Evolutionary conservation across 2,888 invertebrate species (phyloP).

Genomic region (Tolmerus cingulatus): DNA sequence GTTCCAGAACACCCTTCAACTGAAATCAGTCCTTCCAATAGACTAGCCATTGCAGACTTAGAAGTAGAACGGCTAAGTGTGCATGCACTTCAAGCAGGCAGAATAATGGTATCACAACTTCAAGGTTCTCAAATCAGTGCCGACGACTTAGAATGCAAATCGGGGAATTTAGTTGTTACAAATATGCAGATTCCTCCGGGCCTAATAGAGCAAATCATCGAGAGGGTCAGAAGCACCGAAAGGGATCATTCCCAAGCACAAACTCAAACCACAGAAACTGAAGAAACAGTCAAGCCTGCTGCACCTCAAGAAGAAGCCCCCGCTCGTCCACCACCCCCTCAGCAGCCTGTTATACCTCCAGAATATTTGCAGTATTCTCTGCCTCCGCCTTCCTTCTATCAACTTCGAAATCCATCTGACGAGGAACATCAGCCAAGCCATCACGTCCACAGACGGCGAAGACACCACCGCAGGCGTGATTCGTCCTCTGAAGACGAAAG

Average conservation of each 20-base stretch:
- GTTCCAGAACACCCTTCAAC: constrained; percentile 28
- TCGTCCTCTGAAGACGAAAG: constrained; percentile 67
- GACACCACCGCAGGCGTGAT: constrained; percentile 65
- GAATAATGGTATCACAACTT: constrained; percentile 81
- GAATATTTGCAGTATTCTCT: constrained; percentile 67
- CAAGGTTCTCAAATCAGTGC: constrained; percentile 78
- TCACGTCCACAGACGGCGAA: constrained; percentile 65
- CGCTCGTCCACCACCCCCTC: constrained; percentile 65
- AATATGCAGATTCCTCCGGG: constrained; percentile 75
- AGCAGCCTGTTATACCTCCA: constrained; percentile 60
- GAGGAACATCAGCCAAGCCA: constrained; percentile 60
- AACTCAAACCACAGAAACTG: constrained; percentile 56
- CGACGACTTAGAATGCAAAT: constrained; percentile 75
- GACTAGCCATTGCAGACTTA: constrained; percentile 76
- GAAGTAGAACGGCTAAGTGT: constrained; percentile 82
- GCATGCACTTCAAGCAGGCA: constrained; percentile 79
- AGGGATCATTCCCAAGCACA: constrained; percentile 60
- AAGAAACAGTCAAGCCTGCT: background rate
- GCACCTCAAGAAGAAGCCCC: constrained; percentile 56
- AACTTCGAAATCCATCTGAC: constrained; percentile 60
- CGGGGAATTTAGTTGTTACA: constrained; percentile 72
- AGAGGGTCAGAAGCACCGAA: constrained; percentile 61
- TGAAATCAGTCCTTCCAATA: constrained; percentile 43
- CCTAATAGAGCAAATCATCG: constrained; percentile 73
- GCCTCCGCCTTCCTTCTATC: constrained; percentile 65